Evolutionary conservation across 2,888 invertebrate genomes (phyloP).

Genomic region (Cryptus armator): DNA sequence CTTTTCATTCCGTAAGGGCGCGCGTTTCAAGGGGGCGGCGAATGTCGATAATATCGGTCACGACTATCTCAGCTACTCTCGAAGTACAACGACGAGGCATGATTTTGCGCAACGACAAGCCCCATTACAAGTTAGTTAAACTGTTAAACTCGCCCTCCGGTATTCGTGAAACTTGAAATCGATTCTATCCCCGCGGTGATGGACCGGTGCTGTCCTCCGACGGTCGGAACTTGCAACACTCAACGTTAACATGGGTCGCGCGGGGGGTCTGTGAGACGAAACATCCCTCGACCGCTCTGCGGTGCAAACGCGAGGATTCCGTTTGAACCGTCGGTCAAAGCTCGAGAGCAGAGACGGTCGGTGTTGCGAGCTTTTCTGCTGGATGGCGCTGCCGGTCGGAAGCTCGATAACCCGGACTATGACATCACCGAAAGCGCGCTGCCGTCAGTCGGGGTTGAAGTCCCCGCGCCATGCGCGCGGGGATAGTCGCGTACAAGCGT

Average conservation of each 20-base stretch:
- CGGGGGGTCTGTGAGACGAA: slow-evolving; percentile 63
- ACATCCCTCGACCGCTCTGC: slow-evolving; percentile 55
- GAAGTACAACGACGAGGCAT: slow-evolving; percentile 15
- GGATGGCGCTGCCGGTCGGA: slow-evolving; percentile 76
- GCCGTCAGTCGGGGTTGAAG: slow-evolving; percentile 74
- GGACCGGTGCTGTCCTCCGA: slow-evolving; percentile 76
- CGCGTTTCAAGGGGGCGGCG: not conserved
- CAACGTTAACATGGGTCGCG: slow-evolving; percentile 62
- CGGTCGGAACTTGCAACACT: slow-evolving; percentile 68
- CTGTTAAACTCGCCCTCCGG: not conserved
- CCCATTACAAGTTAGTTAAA: slow-evolving; percentile 21
- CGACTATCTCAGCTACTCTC: slow-evolving; percentile 14
- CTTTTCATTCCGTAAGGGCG: slow-evolving; percentile 3
- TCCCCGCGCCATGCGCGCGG: slow-evolving; percentile 25
- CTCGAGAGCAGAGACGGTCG: slow-evolving; percentile 8
- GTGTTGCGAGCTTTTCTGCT: slow-evolving; percentile 73
- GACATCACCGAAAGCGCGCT: slow-evolving; percentile 71
- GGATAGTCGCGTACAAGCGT: not conserved
- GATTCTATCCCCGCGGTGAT: slow-evolving; percentile 12
- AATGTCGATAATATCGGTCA: slow-evolving; percentile 50
- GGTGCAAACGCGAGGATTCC: not conserved
- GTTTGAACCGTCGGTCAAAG: slow-evolving; percentile 47
- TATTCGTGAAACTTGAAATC: slow-evolving; percentile 18
- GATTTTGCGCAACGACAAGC: slow-evolving; percentile 27
- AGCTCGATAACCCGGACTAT: slow-evolving; percentile 71